phyloP scores from a whole-genome alignment of 2,113 vertebrate species.

The Vulpes ferrilata region DNA sequence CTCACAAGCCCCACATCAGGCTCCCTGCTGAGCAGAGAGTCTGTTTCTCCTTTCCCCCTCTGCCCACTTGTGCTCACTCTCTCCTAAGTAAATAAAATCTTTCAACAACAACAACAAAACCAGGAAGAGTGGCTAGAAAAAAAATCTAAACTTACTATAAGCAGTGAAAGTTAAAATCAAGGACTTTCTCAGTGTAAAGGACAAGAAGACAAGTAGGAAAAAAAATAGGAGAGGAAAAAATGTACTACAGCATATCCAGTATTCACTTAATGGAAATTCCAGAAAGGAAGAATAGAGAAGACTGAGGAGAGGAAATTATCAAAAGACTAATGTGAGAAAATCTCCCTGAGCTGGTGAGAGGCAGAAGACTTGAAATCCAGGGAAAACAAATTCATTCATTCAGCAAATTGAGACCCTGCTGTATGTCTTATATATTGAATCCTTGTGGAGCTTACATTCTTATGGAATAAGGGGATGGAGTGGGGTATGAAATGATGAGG shows the following conservation, averaged over 20 bases:
- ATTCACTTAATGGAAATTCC: slow-evolving; percentile 35
- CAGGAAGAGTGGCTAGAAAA: not conserved
- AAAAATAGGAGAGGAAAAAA: slow-evolving; percentile 6
- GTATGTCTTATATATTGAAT: not conserved
- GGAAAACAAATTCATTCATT: not conserved
- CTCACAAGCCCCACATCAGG: too few species aligned
- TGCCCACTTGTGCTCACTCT: too few species aligned
- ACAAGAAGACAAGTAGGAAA: not conserved
- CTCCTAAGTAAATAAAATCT: too few species aligned
- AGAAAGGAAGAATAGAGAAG: not conserved
- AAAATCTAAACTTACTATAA: not conserved
- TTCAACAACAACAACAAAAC: too few species aligned
- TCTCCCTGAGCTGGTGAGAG: not conserved
- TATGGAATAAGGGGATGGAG: not conserved
- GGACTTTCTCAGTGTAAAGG: not conserved
- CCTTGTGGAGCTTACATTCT: not conserved
- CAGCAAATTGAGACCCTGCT: not conserved
- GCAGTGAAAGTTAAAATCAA: not conserved
- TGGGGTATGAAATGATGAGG: too few species aligned
- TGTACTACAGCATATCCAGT: not conserved
- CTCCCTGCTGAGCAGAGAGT: too few species aligned
- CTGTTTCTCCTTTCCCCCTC: too few species aligned
- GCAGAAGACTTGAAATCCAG: not conserved
- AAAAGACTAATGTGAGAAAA: not conserved
- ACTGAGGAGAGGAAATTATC: not conserved